Percentiles rank a stretch among this genome's conserved stretches.
These are phyloP conservation scores for Potamarius usumacintae DNA, from an alignment of 2,113 vertebrate genomes.

Conservation along the genomic window DNA sequence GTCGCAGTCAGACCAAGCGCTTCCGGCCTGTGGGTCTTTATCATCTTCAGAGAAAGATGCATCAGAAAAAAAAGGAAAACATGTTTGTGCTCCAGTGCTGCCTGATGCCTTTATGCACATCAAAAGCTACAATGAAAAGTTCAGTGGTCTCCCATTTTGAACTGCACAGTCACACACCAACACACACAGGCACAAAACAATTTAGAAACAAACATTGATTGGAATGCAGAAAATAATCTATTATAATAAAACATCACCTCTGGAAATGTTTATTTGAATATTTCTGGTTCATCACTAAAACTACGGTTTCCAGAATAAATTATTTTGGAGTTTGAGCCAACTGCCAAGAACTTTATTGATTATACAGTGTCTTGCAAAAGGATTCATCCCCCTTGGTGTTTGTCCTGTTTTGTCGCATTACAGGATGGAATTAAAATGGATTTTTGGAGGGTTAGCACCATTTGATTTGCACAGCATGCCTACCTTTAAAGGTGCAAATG, in stretches of 20 bases:
- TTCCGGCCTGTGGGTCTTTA: conserved; percentile 55
- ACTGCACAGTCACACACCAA: not conserved
- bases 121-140: not conserved
- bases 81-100: not conserved
- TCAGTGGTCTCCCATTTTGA: not conserved
- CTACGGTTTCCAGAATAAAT: not conserved
- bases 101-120: conserved; percentile 10
- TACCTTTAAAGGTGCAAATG: too few species aligned
- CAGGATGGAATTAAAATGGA: too few species aligned
- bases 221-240: not conserved
- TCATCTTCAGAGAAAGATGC: conserved; percentile 63
- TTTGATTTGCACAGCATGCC: too few species aligned
- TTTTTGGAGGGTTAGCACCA: too few species aligned
- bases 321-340: too few species aligned
- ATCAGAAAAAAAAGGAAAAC: conserved; percentile 33
- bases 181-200: not conserved
- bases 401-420: too few species aligned
- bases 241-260: not conserved
- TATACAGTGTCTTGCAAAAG: too few species aligned
- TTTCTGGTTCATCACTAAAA: not conserved
- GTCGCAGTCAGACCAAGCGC: conserved; percentile 21
- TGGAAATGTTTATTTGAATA: conserved; percentile 9
- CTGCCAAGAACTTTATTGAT: too few species aligned
- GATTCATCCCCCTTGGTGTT: too few species aligned
- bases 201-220: not conserved